phyloP scores from a whole-genome alignment of 2,888 invertebrate species.

The Drosophila neotestacea region DNA sequence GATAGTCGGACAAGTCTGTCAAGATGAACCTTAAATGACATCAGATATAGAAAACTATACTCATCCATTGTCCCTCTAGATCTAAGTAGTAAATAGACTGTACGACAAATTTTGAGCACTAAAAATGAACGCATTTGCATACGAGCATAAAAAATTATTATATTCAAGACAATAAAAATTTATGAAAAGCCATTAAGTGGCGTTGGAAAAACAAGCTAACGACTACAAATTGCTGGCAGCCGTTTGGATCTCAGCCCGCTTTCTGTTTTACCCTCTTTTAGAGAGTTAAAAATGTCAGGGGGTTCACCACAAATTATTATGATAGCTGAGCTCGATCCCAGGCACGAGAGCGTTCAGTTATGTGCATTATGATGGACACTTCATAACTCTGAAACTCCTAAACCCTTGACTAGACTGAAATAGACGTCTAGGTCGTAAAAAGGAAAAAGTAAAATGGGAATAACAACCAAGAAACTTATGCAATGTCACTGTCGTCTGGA shows the following conservation, averaged over 20 bases:
- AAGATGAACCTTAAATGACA: neutral
- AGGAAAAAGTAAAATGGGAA: constrained; percentile 26
- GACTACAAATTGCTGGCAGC: constrained; percentile 77
- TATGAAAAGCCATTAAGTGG: constrained; percentile 79
- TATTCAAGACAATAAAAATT: constrained; percentile 78
- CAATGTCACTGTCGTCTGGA: constrained; percentile 66
- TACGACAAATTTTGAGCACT: constrained; percentile 61
- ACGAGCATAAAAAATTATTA: constrained; percentile 49
- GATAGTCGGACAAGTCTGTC: constrained; percentile 8
- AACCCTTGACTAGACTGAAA: constrained; percentile 51
- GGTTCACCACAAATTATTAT: constrained; percentile 77
- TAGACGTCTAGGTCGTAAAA: constrained; percentile 71
- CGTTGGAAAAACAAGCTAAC: constrained; percentile 76
- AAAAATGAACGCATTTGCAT: constrained; percentile 63
- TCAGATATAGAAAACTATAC: neutral
- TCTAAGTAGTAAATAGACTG: constrained; percentile 33
- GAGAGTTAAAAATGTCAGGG: constrained; percentile 23
- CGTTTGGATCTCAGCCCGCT: constrained; percentile 38
- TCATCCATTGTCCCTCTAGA: neutral
- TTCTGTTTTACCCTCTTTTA: constrained; percentile 34
- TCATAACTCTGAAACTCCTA: constrained; percentile 56
- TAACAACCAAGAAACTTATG: constrained; percentile 47
- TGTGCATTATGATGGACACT: constrained; percentile 59
- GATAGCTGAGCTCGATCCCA: constrained; percentile 72
- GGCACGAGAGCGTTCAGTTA: constrained; percentile 63